Evolutionary conservation across 2,888 invertebrate genomes (phyloP).

Genomic region (Anthophora plumipes): DNA sequence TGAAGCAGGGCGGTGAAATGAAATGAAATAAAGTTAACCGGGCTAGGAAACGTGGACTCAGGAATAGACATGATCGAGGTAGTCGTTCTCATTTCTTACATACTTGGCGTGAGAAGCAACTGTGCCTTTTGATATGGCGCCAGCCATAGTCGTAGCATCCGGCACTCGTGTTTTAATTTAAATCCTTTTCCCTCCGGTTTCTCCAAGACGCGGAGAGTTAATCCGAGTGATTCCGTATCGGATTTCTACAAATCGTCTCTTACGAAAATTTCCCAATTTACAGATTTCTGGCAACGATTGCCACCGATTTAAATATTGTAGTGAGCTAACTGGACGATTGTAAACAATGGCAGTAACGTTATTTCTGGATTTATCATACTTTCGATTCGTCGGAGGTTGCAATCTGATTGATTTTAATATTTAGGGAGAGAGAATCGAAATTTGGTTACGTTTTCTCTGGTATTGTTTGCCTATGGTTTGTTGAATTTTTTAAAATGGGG

Average conservation of each 20-base stretch:
- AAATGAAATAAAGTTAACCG: conserved; percentile 42
- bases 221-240: conserved; percentile 17
- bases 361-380: background rate
- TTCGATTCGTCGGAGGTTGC: background rate
- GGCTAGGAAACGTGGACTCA: conserved; percentile 41
- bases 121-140: conserved; percentile 63
- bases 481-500: background rate
- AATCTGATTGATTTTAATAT: background rate
- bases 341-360: conserved; percentile 15
- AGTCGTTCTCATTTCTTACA: conserved; percentile 62
- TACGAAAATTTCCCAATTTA: conserved; percentile 29
- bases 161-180: conserved; percentile 36
- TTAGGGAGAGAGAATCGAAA: background rate
- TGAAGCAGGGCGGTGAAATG: conserved; percentile 7
- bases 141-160: conserved; percentile 59
- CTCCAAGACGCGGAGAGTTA: conserved; percentile 15
- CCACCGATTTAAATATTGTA: conserved; percentile 18
- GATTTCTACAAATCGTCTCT: conserved; percentile 16
- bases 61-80: conserved; percentile 57
- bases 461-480: background rate
- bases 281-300: conserved; percentile 17
- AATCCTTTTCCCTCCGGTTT: conserved; percentile 2
- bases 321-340: conserved; percentile 1
- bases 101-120: conserved; percentile 57
- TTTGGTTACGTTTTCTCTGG: background rate